Conservation (phyloP, 1,140 invertebrate species). For the Wasmannia auropunctata region DNA sequence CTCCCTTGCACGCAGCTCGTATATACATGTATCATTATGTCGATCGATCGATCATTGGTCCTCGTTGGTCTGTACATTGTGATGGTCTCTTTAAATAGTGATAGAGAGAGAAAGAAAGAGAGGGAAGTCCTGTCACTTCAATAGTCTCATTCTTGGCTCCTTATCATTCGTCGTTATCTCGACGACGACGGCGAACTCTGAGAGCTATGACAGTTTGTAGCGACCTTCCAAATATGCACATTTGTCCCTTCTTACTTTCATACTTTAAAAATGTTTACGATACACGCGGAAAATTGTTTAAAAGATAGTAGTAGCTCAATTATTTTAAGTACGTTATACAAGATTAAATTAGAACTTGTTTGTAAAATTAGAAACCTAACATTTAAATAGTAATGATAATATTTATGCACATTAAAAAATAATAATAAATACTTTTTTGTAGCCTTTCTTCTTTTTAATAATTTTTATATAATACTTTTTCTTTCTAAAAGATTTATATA, state of each 20-base stretch:
- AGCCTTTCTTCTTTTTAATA: background rate
- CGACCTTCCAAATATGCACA: slow-evolving; percentile 16
- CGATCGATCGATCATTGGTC: slow-evolving; percentile 37
- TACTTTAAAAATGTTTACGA: slow-evolving; percentile 2
- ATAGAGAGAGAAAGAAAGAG: background rate
- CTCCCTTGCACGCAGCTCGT: slow-evolving; percentile 23
- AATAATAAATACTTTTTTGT: background rate
- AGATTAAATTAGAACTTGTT: background rate
- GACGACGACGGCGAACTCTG: slow-evolving; percentile 66
- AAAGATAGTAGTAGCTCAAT: background rate
- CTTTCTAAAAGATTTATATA: background rate
- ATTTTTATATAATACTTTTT: background rate
- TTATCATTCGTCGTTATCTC: slow-evolving; percentile 61
- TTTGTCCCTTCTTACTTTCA: slow-evolving; percentile 9
- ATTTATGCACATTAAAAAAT: background rate
- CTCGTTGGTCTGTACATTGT: background rate
- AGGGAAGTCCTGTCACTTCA: background rate
- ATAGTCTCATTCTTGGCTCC: slow-evolving; percentile 14
- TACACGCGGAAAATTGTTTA: background rate
- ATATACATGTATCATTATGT: background rate
- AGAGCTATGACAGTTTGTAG: slow-evolving; percentile 62
- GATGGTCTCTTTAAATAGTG: slow-evolving; percentile 2
- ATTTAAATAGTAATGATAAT: slow-evolving; percentile 4
- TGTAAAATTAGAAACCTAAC: background rate
- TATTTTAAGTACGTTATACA: background rate